These are phyloP conservation scores for Ochropleura plecta DNA, from an alignment of 2,888 invertebrate genomes.

Conservation along the genomic window DNA sequence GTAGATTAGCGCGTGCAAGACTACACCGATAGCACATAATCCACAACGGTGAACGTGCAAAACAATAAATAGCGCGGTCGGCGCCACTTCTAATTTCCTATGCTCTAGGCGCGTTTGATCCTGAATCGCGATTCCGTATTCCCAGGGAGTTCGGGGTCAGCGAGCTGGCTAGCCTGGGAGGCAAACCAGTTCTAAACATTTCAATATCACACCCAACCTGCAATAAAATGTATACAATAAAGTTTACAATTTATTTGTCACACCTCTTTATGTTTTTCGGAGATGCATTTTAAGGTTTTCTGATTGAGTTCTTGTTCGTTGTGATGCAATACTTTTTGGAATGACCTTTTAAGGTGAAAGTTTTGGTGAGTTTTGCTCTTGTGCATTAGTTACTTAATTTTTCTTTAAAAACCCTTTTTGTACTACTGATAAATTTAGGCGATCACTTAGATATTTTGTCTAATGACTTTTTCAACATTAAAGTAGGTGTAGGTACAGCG, in stretches of 20 bases:
- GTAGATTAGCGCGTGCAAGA: slow-evolving; percentile 66
- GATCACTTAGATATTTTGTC: background rate
- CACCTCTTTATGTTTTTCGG: slow-evolving; percentile 57
- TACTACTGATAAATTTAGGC: background rate
- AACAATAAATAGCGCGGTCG: slow-evolving; percentile 83
- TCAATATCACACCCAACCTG: slow-evolving; percentile 87
- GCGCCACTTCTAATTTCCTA: slow-evolving; percentile 87
- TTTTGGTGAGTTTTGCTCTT: background rate
- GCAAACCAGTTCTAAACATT: slow-evolving; percentile 88
- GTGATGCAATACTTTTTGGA: slow-evolving; percentile 7
- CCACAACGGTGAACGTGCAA: slow-evolving; percentile 73
- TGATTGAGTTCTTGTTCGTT: slow-evolving; percentile 26
- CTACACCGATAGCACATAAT: slow-evolving; percentile 67
- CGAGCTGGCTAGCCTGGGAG: slow-evolving; percentile 80
- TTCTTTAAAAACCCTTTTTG: background rate
- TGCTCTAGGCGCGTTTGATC: slow-evolving; percentile 79
- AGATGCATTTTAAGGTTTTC: slow-evolving; percentile 42
- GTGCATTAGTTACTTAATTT: background rate
- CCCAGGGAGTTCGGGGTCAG: slow-evolving; percentile 85
- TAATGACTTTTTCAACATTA: background rate
- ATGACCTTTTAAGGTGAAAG: background rate
- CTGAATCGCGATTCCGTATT: slow-evolving; percentile 84
- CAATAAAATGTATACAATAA: slow-evolving; percentile 74
- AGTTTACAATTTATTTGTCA: slow-evolving; percentile 64
- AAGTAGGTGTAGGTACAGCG: background rate